A percentile compares a stretch with the other conserved stretches of the same genome.
These are phyloP conservation scores for Nezara viridula DNA, from an alignment of 2,888 invertebrate genomes.

Conservation along the genomic window DNA sequence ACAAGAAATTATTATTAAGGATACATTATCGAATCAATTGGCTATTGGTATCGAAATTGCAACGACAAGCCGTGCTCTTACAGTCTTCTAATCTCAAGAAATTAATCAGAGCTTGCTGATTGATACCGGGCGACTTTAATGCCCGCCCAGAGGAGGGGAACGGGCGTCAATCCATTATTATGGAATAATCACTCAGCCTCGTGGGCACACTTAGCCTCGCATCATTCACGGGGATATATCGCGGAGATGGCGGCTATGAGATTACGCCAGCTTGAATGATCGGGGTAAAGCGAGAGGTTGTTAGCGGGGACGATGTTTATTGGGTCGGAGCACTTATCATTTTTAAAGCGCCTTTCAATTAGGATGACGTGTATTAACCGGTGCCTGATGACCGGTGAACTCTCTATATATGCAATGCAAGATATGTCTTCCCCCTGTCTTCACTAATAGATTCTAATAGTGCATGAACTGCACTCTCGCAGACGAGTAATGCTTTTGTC, in stretches of 20 bases:
- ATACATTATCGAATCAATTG: constrained; percentile 28
- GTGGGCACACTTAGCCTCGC: constrained; percentile 1
- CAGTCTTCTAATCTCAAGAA: background rate
- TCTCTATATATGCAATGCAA: background rate
- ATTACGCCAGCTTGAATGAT: background rate
- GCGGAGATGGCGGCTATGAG: background rate
- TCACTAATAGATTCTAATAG: background rate
- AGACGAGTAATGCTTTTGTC: background rate
- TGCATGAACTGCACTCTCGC: background rate
- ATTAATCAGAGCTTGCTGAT: constrained; percentile 28
- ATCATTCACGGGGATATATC: background rate
- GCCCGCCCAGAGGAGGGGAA: background rate
- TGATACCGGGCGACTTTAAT: constrained; percentile 36
- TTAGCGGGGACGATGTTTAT: background rate
- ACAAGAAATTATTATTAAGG: background rate
- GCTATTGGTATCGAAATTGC: background rate
- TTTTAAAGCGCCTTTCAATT: constrained; percentile 20
- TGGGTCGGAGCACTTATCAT: background rate
- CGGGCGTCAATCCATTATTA: background rate
- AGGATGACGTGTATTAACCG: constrained; percentile 5
- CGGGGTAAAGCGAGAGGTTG: constrained; percentile 5
- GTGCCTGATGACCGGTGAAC: background rate
- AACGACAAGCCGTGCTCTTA: background rate
- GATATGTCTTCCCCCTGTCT: background rate
- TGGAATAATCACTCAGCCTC: constrained; percentile 21